These are phyloP conservation scores for Proisotoma minuta DNA, from an alignment of 2,888 invertebrate species.

Conservation along the genomic window DNA sequence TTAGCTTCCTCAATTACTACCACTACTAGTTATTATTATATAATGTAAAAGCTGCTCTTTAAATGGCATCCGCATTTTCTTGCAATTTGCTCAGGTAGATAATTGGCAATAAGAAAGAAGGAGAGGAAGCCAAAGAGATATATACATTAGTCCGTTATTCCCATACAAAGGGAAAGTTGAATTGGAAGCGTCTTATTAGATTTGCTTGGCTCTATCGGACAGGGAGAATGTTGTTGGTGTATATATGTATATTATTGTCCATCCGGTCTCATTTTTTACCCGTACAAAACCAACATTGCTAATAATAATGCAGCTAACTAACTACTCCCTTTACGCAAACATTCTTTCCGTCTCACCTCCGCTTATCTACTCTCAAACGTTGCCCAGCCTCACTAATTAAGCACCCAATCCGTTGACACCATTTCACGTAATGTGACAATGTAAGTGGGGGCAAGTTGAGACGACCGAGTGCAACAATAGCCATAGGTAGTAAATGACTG, in stretches of 20 bases:
- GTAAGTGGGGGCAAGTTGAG: too few relatives aligned
- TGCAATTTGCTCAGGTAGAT: neutral
- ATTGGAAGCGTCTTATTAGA: neutral
- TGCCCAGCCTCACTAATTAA: too few relatives aligned
- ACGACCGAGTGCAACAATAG: too few relatives aligned
- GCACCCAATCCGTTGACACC: too few relatives aligned
- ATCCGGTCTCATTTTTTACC: slow-evolving; percentile 13
- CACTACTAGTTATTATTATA: too few relatives aligned
- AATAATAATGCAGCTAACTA: slow-evolving; percentile 1
- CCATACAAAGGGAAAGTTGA: slow-evolving; percentile 1
- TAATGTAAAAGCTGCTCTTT: neutral
- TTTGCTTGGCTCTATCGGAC: neutral
- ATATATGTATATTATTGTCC: slow-evolving; percentile 9
- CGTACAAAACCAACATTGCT: slow-evolving; percentile 2
- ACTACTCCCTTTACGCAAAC: too few relatives aligned
- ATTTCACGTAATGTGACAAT: too few relatives aligned
- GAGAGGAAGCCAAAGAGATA: neutral
- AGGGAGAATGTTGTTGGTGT: neutral
- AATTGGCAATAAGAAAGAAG: neutral
- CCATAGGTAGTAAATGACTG: too few relatives aligned
- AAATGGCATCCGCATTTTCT: slow-evolving; percentile 2
- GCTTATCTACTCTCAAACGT: too few relatives aligned
- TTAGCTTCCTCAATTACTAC: neutral
- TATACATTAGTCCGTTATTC: neutral
- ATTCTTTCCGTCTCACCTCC: too few relatives aligned